A percentile compares a stretch with the other conserved stretches of the same genome.
Evolutionary conservation across 2,113 vertebrate genomes (phyloP).

Genomic region (Mus spicilegus): DNA sequence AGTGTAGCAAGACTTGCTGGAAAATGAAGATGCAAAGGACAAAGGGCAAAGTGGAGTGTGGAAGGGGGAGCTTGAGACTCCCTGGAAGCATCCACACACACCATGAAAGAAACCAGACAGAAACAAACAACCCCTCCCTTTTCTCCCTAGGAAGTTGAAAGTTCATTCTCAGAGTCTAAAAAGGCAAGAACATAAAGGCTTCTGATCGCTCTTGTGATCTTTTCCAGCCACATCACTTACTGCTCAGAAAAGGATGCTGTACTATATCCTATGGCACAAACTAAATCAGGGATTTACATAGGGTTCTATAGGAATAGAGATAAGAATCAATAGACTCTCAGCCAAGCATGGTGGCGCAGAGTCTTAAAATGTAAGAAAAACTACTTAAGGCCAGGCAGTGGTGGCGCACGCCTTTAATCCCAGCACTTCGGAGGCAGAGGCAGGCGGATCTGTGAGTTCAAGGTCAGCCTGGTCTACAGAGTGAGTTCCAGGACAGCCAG

Average conservation of each 20-base stretch:
- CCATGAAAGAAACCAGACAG: not conserved
- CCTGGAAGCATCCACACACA: constrained; percentile 23
- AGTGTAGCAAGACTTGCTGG: constrained; percentile 36
- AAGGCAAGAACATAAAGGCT: constrained; percentile 55
- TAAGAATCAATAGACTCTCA: constrained; percentile 18
- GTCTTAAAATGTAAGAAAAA: no score
- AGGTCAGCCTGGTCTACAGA: no score
- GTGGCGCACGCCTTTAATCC: no score
- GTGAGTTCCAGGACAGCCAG: no score
- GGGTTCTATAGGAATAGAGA: not conserved
- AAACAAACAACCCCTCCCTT: not conserved
- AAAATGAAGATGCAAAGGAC: constrained; percentile 68
- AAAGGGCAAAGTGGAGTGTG: constrained; percentile 62
- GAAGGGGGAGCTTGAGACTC: not conserved
- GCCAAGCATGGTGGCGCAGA: not conserved
- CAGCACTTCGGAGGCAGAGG: no score
- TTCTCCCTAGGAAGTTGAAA: constrained; percentile 57
- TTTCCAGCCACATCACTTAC: not conserved
- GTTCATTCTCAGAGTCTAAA: constrained; percentile 61
- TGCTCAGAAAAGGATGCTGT: not conserved
- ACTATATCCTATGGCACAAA: not conserved
- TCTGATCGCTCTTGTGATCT: constrained; percentile 2
- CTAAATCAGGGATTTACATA: not conserved
- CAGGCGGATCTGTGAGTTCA: no score
- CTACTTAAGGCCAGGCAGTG: no score